Percentiles rank a stretch among this genome's conserved stretches.
Conservation (phyloP, 2,113 vertebrate genomes). For the Caranx melampygus region DNA sequence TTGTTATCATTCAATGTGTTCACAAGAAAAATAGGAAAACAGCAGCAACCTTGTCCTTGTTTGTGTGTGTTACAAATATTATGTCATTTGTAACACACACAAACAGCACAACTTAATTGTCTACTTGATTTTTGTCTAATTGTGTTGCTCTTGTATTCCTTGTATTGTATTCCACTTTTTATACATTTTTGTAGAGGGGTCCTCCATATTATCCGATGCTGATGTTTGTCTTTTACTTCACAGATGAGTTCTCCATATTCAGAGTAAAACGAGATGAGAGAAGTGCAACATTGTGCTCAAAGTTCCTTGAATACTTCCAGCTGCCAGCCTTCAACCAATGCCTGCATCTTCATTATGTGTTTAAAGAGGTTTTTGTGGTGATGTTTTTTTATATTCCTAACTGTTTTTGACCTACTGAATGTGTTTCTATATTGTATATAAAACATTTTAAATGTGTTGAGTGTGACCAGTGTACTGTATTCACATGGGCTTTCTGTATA, state of each 20-base stretch:
- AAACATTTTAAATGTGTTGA: neutral
- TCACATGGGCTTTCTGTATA: neutral
- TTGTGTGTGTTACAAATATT: too few species aligned
- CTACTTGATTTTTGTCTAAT: too few species aligned
- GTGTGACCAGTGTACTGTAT: neutral
- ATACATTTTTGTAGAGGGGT: neutral
- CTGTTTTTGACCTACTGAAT: neutral
- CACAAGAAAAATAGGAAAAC: too few species aligned
- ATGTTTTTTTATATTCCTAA: conserved; percentile 4
- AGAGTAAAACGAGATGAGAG: conserved; percentile 46
- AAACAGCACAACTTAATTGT: neutral
- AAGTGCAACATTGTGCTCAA: neutral
- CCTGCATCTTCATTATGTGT: neutral
- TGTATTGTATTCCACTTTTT: neutral
- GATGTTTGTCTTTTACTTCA: conserved; percentile 22
- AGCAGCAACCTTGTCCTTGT: too few species aligned
- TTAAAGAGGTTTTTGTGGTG: neutral
- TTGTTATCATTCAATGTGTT: too few species aligned
- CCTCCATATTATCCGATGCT: neutral
- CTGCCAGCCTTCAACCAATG: neutral
- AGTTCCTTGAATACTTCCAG: neutral
- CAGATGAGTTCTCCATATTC: conserved; percentile 76
- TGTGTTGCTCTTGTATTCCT: neutral
- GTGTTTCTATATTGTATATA: conserved; percentile 16
- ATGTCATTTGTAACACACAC: too few species aligned